Percentiles rank a stretch among this genome's conserved stretches.
Conservation (phyloP, 2,113 vertebrate species). For the Elgaria multicarinata region DNA sequence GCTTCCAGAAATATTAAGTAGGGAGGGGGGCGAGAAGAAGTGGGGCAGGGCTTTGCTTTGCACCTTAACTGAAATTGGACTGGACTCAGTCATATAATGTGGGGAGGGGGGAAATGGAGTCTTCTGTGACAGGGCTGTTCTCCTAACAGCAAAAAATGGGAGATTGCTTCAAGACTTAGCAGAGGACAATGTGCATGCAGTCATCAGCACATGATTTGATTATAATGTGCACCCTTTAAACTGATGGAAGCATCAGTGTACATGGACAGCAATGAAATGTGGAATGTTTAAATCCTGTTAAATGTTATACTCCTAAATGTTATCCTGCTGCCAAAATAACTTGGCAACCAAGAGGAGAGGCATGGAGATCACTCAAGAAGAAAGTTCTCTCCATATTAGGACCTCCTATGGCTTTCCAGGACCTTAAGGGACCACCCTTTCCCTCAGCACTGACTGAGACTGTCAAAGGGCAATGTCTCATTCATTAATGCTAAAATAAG, state of each 20-base stretch:
- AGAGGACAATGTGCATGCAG: slow-evolving; percentile 41
- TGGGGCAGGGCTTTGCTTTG: slow-evolving; percentile 43
- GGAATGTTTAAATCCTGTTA: background rate
- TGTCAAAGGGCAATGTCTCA: background rate
- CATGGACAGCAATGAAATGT: slow-evolving; percentile 31
- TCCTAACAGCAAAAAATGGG: slow-evolving; percentile 50
- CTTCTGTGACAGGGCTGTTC: slow-evolving; percentile 45
- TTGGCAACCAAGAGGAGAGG: slow-evolving; percentile 27
- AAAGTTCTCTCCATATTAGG: slow-evolving; percentile 59
- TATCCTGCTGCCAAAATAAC: slow-evolving; percentile 48
- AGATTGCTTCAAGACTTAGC: slow-evolving; percentile 50
- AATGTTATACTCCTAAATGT: slow-evolving; percentile 20
- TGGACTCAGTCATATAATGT: slow-evolving; percentile 40
- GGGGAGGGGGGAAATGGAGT: background rate
- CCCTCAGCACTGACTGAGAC: background rate
- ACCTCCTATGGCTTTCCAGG: background rate
- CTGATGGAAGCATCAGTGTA: slow-evolving; percentile 50
- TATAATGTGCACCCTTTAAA: slow-evolving; percentile 63
- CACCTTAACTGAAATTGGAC: slow-evolving; percentile 37
- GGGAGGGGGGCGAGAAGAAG: background rate
- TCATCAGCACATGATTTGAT: slow-evolving; percentile 67
- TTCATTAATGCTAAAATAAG: background rate
- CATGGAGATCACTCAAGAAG: slow-evolving; percentile 38
- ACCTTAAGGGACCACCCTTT: background rate
- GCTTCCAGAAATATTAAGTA: slow-evolving; percentile 39